Evolutionary conservation across 2,888 invertebrate genomes (phyloP), one percentile per base, ranked within the genome.

Genomic region (Noctua pronuba): DNA sequence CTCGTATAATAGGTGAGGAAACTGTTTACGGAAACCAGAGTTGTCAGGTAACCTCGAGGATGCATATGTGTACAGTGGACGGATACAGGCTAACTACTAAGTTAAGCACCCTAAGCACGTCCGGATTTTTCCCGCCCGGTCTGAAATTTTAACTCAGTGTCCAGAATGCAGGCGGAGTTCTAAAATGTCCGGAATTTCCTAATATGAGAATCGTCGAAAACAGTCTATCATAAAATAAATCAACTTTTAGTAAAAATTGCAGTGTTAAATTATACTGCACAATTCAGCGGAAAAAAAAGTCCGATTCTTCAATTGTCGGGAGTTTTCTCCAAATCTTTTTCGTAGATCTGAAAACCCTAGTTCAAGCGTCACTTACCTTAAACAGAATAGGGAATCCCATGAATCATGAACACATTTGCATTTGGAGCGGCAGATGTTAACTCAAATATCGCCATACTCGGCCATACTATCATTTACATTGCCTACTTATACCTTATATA

Each of bases 321-420:
- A 60, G 2, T 28, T 58, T 58, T 58, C 28, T 58, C 2, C 28
- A 58, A 28, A 28, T 6, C 58, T 58, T 7, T 58, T 28, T 58
- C 1, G 13, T 28, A 58, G 55, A 58, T 62, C 31, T 62, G 31
- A 21, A 10, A 31, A 21, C 31, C 21, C 60, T 35, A 28, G 8
- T 4, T 10, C n/a, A 21, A 46, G 49, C 24, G 41, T 55, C 28
- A 35, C n/a, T 68, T 58, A 41, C 31, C 65, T 64, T 24, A 35
- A 24, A 16, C 11, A 21, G 60, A 58, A 76, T 6, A 66, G 13
- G 4, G 6, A 58, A 64, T 44, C 62, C 52, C 24, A 70, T 85
- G 64, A 83, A 69, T 77, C 73, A 85, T 73, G 70, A 64, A 38
- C 73, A 52, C 64, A 77, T 85, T 83, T 44, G 46, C 64, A 72